Conservation (phyloP, 2,888 invertebrate species). For the Alsophila aescularia region DNA sequence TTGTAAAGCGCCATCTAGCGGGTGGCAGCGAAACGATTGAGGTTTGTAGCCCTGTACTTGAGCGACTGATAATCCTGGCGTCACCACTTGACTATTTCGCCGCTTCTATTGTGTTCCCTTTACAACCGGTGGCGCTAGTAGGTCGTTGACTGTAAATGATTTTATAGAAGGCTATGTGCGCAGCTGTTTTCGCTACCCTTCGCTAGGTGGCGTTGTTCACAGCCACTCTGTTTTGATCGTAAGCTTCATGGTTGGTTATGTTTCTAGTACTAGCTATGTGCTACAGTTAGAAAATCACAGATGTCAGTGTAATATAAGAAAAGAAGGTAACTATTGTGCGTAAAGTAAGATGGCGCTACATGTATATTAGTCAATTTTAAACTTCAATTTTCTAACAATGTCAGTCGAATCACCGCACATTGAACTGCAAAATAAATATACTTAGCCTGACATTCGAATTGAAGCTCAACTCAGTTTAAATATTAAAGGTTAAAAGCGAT, state of each 20-base stretch:
- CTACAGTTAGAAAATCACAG: conserved; percentile 1
- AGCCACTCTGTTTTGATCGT: background rate
- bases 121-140: conserved; percentile 18
- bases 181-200: conserved; percentile 2
- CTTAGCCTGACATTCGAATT: too few relatives aligned
- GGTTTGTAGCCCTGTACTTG: background rate
- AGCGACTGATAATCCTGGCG: background rate
- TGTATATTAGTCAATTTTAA: background rate
- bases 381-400: background rate
- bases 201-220: conserved; percentile 21
- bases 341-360: background rate
- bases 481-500: background rate
- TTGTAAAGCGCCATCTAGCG: conserved; percentile 29
- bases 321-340: background rate
- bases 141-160: background rate
- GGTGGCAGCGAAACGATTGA: background rate
- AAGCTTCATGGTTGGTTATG: background rate
- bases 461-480: background rate
- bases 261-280: background rate
- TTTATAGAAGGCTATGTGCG: background rate
- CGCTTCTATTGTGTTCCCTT: background rate
- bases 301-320: background rate
- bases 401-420: too few relatives aligned
- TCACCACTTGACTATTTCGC: background rate
- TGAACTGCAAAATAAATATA: too few relatives aligned